These are phyloP conservation scores for Lamproptera curius DNA, from an alignment of 2,888 invertebrate genomes.

Conservation along the genomic window DNA sequence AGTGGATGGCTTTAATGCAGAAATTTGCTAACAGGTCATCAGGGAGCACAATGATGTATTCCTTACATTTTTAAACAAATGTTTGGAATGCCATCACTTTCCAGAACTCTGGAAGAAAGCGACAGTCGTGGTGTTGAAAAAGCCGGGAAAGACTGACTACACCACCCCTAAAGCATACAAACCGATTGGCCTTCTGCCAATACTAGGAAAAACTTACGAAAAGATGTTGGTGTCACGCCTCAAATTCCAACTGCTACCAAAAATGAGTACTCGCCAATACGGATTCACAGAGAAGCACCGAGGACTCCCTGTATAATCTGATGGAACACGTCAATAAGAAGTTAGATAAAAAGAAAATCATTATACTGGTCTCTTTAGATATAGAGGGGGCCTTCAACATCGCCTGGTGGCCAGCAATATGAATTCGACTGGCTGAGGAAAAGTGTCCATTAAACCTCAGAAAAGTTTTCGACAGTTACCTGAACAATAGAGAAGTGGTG, in stretches of 20 bases:
- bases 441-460: constrained; percentile 5
- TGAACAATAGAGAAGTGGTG: neutral
- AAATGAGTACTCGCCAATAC: neutral
- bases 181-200: neutral
- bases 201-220: neutral
- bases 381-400: neutral
- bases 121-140: neutral
- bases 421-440: neutral
- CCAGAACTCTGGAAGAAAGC: neutral
- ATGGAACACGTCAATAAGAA: neutral
- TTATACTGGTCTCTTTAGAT: neutral
- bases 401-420: neutral
- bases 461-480: constrained; percentile 11
- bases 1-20: neutral
- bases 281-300: neutral
- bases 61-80: neutral
- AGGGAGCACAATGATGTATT: no score
- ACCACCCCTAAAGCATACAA: neutral
- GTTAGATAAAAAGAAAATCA: neutral
- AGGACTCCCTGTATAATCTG: neutral
- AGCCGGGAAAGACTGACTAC: neutral
- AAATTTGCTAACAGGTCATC: neutral
- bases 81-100: neutral
- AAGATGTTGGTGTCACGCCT: neutral
- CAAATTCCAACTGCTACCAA: no score